Evolutionary conservation across 35 echinoderm and acorn worm genomes (phyloP), one percentile per base, ranked within the genome.

Genomic region (Heliocidaris erythrogramma): DNA sequence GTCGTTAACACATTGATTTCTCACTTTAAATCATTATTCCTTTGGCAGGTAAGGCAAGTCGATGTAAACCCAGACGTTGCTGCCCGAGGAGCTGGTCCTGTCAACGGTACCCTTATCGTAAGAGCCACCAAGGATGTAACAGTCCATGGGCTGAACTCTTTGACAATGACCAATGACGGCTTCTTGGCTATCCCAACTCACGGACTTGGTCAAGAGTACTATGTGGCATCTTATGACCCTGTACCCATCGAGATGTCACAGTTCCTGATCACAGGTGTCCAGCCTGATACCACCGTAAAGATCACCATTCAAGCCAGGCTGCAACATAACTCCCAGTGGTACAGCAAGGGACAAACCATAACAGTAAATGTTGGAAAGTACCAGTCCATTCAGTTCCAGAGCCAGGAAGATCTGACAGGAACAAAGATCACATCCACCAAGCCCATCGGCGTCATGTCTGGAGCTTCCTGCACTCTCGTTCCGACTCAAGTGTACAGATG

Each of bases 331-430:
- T 85, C 60, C 11, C 90, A 90, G 48, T 86, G 88, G 32, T 98
- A 95, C 59, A 69, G 94, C 24, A 49, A 85, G 4, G 96, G 97
- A 47, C 65, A 97, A 17, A 85, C 91, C 30, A 49, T 97, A 8
- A 95, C 96, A 9, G 90, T 98, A 21, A 94, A 93, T 60, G 85
- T 98, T 27, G 42, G 88, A 59, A 92, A 94, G 65, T 92, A 95
- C 47, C 94, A 97, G 93, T 94, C 96, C 31, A 95, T 98, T 61
- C 97, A 98, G 89, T 98, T 98, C 61, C 97, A 98, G 69, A 94
- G 94, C 42, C 29, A 86, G 56, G 94, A 85, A 47, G 97, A 98
- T 94, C 59, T 98, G 24, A 98, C 95, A 30, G 97, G 97, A 35
- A 95, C 97, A 27, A 94, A 94, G 27, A 96, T 98, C 32, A 92